Evolutionary conservation across 2,797 vertebrate species (phyloP).

Genomic region (Thunnus albacares): DNA sequence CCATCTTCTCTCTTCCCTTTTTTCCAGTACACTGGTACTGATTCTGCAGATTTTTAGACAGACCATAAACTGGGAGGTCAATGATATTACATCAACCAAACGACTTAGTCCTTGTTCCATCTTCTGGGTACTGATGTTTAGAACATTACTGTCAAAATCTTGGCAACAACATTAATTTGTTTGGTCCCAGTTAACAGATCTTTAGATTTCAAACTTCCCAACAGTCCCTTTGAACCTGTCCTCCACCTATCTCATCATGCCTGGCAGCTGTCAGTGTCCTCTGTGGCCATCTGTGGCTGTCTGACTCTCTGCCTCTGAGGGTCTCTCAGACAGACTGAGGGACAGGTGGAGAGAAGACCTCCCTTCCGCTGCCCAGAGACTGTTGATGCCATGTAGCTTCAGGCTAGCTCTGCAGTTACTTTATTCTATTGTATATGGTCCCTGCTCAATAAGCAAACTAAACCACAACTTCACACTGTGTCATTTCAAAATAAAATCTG

Average conservation of each 20-base stretch:
- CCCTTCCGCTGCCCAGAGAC: neutral
- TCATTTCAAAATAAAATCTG: neutral
- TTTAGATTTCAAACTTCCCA: neutral
- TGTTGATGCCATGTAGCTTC: slow-evolving; percentile 8
- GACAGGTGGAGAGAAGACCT: slow-evolving; percentile 29
- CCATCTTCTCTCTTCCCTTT: too few relatives aligned
- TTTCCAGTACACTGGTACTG: too few relatives aligned
- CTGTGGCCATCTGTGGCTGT: slow-evolving; percentile 31
- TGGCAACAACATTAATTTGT: too few relatives aligned
- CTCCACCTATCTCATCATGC: slow-evolving; percentile 19
- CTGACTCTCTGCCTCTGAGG: neutral
- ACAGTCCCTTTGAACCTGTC: too few relatives aligned
- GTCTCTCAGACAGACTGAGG: neutral
- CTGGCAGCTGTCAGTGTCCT: slow-evolving; percentile 14
- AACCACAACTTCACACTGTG: neutral
- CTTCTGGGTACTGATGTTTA: too few relatives aligned
- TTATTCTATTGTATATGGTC: neutral
- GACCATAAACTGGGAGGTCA: too few relatives aligned
- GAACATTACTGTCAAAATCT: too few relatives aligned
- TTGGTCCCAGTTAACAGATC: too few relatives aligned
- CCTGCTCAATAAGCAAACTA: neutral
- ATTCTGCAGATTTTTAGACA: too few relatives aligned
- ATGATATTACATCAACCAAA: too few relatives aligned
- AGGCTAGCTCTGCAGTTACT: neutral
- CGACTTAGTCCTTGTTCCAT: too few relatives aligned